Percentiles rank a stretch among this genome's conserved stretches.
These are phyloP conservation scores for Morelia viridis DNA, from an alignment of 2,797 vertebrate genomes.

Conservation along the genomic window DNA sequence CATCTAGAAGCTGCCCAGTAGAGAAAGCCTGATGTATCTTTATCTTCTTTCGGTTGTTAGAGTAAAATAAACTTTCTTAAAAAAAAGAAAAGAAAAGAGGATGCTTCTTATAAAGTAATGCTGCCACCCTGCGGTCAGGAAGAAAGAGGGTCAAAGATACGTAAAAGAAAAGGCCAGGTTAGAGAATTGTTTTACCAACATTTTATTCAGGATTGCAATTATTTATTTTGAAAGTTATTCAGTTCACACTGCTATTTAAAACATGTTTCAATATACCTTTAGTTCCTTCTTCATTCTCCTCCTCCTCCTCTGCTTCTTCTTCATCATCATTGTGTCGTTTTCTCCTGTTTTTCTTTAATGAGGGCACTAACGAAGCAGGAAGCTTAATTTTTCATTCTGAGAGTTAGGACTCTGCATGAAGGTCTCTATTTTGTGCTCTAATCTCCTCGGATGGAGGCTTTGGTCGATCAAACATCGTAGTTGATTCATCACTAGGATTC, in stretches of 20 bases:
- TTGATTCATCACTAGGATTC: conserved; percentile 66
- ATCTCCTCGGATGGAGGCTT: not conserved
- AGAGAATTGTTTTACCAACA: not conserved
- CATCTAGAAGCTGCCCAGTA: not conserved
- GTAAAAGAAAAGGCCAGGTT: not conserved
- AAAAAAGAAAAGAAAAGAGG: too few relatives aligned
- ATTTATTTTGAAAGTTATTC: not conserved
- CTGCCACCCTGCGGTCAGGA: conserved; percentile 63
- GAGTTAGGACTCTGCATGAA: not conserved
- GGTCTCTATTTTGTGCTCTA: not conserved
- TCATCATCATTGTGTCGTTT: not conserved
- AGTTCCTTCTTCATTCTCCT: not conserved
- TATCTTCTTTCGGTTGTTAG: not conserved
- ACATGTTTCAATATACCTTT: not conserved
- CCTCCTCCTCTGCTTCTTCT: not conserved
- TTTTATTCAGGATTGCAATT: not conserved
- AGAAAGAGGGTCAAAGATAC: not conserved
- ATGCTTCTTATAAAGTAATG: conserved; percentile 8
- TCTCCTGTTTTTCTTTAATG: not conserved
- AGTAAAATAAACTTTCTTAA: not conserved
- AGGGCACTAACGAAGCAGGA: not conserved
- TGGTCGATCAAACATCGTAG: conserved; percentile 64
- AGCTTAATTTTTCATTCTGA: not conserved
- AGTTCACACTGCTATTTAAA: not conserved
- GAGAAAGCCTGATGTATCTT: not conserved